Evolutionary conservation across 2,888 invertebrate genomes (phyloP).

Genomic region (Camptogramma bilineatum): DNA sequence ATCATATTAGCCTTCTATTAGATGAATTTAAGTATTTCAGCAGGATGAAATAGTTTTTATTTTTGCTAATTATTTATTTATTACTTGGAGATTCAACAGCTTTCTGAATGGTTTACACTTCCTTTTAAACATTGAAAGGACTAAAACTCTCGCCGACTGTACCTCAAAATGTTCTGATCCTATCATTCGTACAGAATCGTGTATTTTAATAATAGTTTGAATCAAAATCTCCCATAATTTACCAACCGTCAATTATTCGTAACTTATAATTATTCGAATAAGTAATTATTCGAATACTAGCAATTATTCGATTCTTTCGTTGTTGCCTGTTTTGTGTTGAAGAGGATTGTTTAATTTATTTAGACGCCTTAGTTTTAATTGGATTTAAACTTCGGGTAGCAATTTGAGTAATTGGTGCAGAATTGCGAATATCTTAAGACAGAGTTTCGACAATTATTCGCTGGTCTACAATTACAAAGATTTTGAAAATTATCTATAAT

Average conservation of each 20-base stretch:
- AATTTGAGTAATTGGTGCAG: slow-evolving; percentile 26
- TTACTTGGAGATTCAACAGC: too few species aligned
- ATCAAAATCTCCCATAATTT: slow-evolving; percentile 41
- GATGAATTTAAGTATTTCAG: too few species aligned
- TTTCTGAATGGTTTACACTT: too few species aligned
- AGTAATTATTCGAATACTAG: slow-evolving; percentile 41
- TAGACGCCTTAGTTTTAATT: slow-evolving; percentile 38
- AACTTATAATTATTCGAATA: slow-evolving; percentile 40
- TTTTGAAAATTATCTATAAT: neutral
- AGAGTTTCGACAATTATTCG: neutral
- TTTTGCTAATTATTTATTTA: too few species aligned
- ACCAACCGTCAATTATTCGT: slow-evolving; percentile 44
- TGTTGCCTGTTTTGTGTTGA: slow-evolving; percentile 39
- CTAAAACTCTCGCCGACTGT: slow-evolving; percentile 18
- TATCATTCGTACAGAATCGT: slow-evolving; percentile 43
- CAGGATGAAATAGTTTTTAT: too few species aligned
- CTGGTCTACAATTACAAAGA: neutral
- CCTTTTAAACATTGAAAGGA: too few species aligned
- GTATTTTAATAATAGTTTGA: slow-evolving; percentile 44
- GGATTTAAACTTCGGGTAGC: slow-evolving; percentile 31
- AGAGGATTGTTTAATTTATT: slow-evolving; percentile 41
- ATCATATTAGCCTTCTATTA: too few species aligned
- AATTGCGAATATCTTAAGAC: slow-evolving; percentile 4
- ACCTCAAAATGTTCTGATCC: slow-evolving; percentile 39
- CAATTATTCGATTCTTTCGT: slow-evolving; percentile 41